phyloP scores from a whole-genome alignment of 1,140 invertebrate genomes.

The Notospermus geniculatus region DNA sequence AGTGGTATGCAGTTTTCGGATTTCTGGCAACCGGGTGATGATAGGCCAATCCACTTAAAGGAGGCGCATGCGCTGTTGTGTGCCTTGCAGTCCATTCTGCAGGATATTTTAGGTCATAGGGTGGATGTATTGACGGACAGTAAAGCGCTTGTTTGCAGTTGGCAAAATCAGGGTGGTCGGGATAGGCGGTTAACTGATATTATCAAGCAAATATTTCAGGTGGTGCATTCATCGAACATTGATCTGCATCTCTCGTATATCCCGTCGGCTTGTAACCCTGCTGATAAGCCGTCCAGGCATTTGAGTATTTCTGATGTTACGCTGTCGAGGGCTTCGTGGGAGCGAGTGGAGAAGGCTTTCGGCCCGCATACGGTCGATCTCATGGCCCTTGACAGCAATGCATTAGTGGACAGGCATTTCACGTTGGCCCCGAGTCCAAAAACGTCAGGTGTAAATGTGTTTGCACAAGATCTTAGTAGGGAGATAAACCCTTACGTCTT shows the following conservation, averaged over 20 bases:
- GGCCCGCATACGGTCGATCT: neutral
- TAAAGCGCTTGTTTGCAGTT: neutral
- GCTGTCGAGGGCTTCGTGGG: neutral
- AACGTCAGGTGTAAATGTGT: slow-evolving; percentile 4
- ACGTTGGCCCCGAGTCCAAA: neutral
- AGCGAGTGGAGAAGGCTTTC: neutral
- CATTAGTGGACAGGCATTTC: neutral
- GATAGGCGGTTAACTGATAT: neutral
- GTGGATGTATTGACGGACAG: neutral
- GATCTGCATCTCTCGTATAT: neutral
- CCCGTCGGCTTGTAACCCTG: neutral
- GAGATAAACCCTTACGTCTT: slow-evolving; percentile 13
- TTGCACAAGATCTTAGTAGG: slow-evolving; percentile 2
- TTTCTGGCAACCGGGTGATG: no score
- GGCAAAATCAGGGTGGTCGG: neutral
- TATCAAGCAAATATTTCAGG: neutral
- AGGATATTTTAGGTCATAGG: neutral
- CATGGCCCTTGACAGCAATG: neutral
- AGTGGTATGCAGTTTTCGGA: no score
- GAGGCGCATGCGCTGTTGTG: neutral
- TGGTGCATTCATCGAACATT: neutral
- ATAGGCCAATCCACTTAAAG: neutral
- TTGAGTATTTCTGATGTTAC: neutral
- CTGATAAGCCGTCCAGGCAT: neutral
- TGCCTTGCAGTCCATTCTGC: neutral